These are phyloP conservation scores for Lordiphosa collinella DNA, from an alignment of 1,140 invertebrate genomes.

Conservation along the genomic window DNA sequence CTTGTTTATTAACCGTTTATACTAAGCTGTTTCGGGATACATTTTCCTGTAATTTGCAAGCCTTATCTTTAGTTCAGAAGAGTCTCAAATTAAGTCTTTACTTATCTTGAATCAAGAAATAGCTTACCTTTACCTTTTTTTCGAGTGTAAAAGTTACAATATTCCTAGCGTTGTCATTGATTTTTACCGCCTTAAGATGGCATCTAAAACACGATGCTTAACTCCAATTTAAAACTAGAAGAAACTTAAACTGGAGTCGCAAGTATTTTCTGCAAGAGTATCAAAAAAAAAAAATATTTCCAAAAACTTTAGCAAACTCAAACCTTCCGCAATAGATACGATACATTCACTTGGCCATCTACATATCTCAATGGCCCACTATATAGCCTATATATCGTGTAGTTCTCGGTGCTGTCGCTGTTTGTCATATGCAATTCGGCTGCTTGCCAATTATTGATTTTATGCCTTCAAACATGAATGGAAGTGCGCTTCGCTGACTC, in stretches of 20 bases:
- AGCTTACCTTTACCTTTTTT: no score
- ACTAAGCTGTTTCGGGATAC: no score
- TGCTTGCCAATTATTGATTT: conserved; percentile 73
- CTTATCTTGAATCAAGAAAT: no score
- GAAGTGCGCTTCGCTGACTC: conserved; percentile 66
- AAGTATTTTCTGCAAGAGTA: no score
- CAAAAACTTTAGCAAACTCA: no score
- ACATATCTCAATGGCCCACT: conserved; percentile 1
- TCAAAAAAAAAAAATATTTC: no score
- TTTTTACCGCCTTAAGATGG: conserved; percentile 42
- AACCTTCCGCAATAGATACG: no score
- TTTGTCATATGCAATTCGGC: conserved; percentile 75
- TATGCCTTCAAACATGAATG: conserved; percentile 70
- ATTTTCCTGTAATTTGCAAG: no score
- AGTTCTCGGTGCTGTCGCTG: conserved; percentile 55
- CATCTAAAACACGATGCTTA: conserved; percentile 35
- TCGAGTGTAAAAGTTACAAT: no score
- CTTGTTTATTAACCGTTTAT: no score
- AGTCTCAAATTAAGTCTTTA: no score
- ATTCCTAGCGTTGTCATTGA: conserved; percentile 52
- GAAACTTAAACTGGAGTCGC: background rate
- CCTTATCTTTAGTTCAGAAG: no score
- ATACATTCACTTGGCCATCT: background rate
- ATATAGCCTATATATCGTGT: conserved; percentile 32
- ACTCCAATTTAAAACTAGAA: conserved; percentile 17